Evolutionary conservation across 2,797 vertebrate genomes (phyloP).

Genomic region (Tadarida brasiliensis): DNA sequence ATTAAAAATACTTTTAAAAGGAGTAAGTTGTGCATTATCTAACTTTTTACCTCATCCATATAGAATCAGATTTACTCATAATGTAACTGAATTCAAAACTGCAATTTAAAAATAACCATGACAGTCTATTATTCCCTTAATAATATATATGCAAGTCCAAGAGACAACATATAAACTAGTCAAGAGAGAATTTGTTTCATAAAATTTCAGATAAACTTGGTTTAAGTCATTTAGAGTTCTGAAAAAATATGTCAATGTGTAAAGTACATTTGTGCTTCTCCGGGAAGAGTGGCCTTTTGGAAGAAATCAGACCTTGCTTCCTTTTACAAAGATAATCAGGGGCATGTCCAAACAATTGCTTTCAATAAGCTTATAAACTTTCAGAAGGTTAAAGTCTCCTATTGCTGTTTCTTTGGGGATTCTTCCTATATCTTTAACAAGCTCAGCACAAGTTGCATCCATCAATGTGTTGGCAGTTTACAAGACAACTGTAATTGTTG

Average conservation of each 20-base stretch:
- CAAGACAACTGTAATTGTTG: background rate
- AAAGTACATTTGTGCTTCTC: background rate
- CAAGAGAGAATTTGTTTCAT: background rate
- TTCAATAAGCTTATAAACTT: background rate
- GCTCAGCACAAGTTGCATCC: background rate
- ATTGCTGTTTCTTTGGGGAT: background rate
- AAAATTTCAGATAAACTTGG: constrained; percentile 43
- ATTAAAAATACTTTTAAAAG: background rate
- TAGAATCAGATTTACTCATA: background rate
- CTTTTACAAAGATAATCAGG: constrained; percentile 7
- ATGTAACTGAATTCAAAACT: background rate
- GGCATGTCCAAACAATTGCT: constrained; percentile 36
- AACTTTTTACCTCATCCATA: background rate
- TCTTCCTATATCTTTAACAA: constrained; percentile 50
- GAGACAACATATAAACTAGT: background rate
- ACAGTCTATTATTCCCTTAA: background rate
- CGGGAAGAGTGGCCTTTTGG: background rate
- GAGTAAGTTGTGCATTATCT: background rate
- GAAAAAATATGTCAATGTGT: background rate
- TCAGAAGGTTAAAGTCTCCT: background rate
- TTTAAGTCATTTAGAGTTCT: background rate
- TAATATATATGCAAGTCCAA: background rate
- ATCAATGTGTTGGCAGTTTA: constrained; percentile 22
- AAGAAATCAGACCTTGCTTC: background rate
- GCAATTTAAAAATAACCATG: background rate